phyloP scores from a whole-genome alignment of 2,113 vertebrate species.

The Xenopus laevis region DNA sequence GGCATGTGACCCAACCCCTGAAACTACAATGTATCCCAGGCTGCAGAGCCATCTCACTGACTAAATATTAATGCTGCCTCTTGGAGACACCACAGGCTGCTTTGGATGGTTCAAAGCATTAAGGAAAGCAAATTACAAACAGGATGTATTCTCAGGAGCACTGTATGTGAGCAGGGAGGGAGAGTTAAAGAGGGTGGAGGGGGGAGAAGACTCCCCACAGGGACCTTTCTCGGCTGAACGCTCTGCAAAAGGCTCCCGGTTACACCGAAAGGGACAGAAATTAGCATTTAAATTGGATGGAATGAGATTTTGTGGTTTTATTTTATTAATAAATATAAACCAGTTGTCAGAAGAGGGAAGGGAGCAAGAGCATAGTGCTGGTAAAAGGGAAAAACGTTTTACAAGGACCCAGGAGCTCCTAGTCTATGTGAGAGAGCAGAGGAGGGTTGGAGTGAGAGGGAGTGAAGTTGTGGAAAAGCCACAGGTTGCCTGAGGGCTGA shows the following conservation, averaged over 20 bases:
- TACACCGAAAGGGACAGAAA: conserved; percentile 45
- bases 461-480: background rate
- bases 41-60: conserved; percentile 9
- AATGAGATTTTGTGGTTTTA: conserved; percentile 45
- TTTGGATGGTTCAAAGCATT: conserved; percentile 42
- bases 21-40: background rate
- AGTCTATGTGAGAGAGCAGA: background rate
- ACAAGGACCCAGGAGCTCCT: conserved; percentile 7
- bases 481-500: background rate
- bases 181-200: conserved; percentile 29
- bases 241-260: conserved; percentile 44
- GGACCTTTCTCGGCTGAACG: conserved; percentile 44
- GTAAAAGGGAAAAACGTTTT: conserved; percentile 18
- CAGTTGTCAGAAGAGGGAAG: conserved; percentile 41
- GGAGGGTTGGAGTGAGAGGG: background rate
- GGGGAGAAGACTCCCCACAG: conserved; percentile 25
- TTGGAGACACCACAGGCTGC: conserved; percentile 34
- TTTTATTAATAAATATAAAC: conserved; percentile 47
- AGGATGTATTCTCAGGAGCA: conserved; percentile 42
- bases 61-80: conserved; percentile 38
- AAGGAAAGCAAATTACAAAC: conserved; percentile 43
- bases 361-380: conserved; percentile 23
- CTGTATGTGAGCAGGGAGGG: conserved; percentile 28
- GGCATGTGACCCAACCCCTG: conserved; percentile 6
- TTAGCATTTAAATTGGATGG: conserved; percentile 46